Percentiles rank a stretch among this genome's conserved stretches.
These are phyloP conservation scores for Peucedramus taeniatus DNA, from an alignment of 2,113 vertebrate species.

Conservation along the genomic window DNA sequence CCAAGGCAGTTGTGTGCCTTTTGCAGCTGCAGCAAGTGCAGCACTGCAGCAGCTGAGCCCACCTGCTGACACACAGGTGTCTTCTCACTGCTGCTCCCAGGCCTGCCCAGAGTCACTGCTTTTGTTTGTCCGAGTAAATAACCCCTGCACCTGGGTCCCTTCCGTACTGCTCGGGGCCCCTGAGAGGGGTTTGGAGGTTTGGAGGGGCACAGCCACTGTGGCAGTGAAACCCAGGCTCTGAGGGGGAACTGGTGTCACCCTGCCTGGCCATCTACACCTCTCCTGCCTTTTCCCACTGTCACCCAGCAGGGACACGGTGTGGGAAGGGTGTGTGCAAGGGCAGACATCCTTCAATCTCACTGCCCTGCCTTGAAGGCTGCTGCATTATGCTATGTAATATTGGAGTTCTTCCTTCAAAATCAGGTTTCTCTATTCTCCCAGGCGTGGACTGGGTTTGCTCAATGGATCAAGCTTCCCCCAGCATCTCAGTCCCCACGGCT, in stretches of 20 bases:
- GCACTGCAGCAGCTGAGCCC: background rate
- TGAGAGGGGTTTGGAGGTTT: background rate
- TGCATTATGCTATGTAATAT: background rate
- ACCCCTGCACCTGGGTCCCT: background rate
- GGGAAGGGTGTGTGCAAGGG: background rate
- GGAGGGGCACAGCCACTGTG: background rate
- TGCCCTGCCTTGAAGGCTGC: background rate
- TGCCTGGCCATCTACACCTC: background rate
- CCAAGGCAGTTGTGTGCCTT: background rate
- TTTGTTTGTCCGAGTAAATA: background rate
- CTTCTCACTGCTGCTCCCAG: background rate
- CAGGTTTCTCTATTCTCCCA: background rate
- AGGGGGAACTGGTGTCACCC: background rate
- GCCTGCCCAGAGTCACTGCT: background rate
- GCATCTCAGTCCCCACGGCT: background rate
- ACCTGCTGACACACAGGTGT: background rate
- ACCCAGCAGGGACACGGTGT: rapidly evolving
- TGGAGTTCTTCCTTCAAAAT: background rate
- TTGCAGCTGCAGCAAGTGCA: background rate
- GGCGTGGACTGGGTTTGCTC: background rate
- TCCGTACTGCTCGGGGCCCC: rapidly evolving
- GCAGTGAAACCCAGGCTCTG: background rate
- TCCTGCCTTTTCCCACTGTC: background rate
- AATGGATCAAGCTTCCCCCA: background rate
- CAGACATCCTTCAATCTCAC: background rate